Evolutionary conservation across 2,113 vertebrate species (phyloP), one percentile per base, ranked within the genome.

Genomic region (Oplegnathus fasciatus): DNA sequence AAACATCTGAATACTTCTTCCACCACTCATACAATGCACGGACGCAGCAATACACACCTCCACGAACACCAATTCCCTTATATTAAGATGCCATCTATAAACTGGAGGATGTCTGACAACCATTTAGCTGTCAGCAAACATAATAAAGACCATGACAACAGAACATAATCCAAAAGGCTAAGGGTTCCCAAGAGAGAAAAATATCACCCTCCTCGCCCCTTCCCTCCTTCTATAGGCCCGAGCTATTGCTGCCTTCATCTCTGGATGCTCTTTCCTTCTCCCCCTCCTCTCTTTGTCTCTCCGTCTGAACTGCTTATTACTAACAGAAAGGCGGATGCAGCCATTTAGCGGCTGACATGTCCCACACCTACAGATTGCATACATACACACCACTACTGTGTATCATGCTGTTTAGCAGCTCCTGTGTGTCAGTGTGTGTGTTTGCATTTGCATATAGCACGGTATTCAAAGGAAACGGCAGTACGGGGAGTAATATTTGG

Each of bases 71-170:
- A 37, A 7, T 34, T 42, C 55, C 48, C 48, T 78, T 67, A 67
- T 70, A 72, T 75, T 75, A 52, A 79, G 62, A 64, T 6, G 5
- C n/a, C 57, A 60, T 76, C 64, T 84, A 28, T 83, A 54, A 65
- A 50, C 77, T 65, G 46, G 26, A 66, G 40, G 52, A 82, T 84
- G 73, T 81, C 75, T 75, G 75, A 78, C 44, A 79, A 70, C 64
- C 81, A 78, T 79, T 85, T 66, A 44, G 65, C 78, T 82, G 78
- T 87, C 79, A 86, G 68, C 88, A 88, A 88, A 89, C 71, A 79
- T 67, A 87, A 86, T 86, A 86, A 74, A 76, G 77, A 75, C 52
- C 68, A 71, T 70, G 76, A 87, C 78, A 86, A 30, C 22, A 82
- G 58, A 71, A 57, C 57, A 64, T 73, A 82, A 86, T 89, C 71